A percentile compares a stretch with the other conserved stretches of the same genome.
Conservation (phyloP, 2,888 invertebrate genomes). For the Tribolium freemani region DNA sequence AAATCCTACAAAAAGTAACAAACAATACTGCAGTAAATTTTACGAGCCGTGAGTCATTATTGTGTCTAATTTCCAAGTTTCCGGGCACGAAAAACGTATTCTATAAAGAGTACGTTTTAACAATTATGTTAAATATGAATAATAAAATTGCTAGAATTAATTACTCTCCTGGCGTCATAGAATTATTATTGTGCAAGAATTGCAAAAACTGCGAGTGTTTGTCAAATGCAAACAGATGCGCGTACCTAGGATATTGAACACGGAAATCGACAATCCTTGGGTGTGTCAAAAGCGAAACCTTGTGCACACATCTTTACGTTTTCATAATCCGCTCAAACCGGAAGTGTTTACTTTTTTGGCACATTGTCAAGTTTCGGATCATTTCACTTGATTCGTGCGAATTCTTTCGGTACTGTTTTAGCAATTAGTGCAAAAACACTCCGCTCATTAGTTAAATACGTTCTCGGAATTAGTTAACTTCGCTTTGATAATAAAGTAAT, state of each 20-base stretch:
- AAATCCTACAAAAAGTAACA: background rate
- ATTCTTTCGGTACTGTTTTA: background rate
- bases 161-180: constrained; percentile 3
- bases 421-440: constrained; percentile 9
- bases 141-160: constrained; percentile 27
- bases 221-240: constrained; percentile 16
- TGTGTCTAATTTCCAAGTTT: background rate
- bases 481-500: constrained; percentile 15
- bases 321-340: background rate
- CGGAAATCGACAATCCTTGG: constrained; percentile 6
- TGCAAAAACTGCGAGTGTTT: constrained; percentile 13
- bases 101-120: no score
- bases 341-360: constrained; percentile 3
- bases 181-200: background rate
- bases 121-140: constrained; percentile 20
- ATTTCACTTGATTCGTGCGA: background rate
- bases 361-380: background rate
- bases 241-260: background rate
- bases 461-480: constrained; percentile 24
- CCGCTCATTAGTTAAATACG: constrained; percentile 8
- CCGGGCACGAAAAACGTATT: background rate
- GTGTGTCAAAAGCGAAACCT: constrained; percentile 4
- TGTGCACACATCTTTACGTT: background rate
- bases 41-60: constrained; percentile 1
- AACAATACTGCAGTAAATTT: background rate